Base-by-base conservation (phyloP, 2,113 vertebrate genomes). In the Cyphomyrus plagiostoma region DNA sequence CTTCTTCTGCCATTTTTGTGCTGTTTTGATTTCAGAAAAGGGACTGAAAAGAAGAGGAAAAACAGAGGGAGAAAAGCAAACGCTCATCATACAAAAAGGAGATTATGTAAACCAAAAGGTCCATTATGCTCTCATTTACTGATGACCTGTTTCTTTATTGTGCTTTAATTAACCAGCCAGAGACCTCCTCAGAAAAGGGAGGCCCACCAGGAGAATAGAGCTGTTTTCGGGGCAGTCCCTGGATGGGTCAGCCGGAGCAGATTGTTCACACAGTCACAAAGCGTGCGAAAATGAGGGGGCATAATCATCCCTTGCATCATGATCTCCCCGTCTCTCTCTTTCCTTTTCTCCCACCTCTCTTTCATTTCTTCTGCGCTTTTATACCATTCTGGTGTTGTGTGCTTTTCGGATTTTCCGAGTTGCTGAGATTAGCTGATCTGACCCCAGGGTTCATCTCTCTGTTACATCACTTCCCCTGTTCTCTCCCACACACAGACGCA, bases 341-440 rank as follows among this genome's bases (percentile, higher is more conserved):
- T 42, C 88, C 85, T 87, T 88, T 89, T 88, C 90, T 91, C 90
- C 89, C 93, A 94, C 95, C 92, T 92, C 91, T 89, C 91, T 92
- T 92, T 91, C 91, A 91, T 92, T 92, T 92, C 91, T 84, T 90
- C 91, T 92, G 88, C 86, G 30, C 90, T 91, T 90, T 92, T 91
- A 90, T 91, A 88, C 90, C 23, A 83, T 90, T 86, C 90, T 89
- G 89, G 89, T 88, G 53, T 77, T 89, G 21, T 94, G 92, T 91
- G 90, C 93, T 91, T 91, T 90, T 91, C 91, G 93, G 93, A 91
- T 93, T 93, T 93, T 15, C 86, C 83, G 74, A 92, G 92, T 92
- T 92, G 92, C 93, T 82, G 91, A 95, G 95, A 95, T 96, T 95
- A 95, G 94, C 10, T 94, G 93, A 94, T 93, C 91, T 91, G 91